Conservation (phyloP, 2,113 vertebrate species). For the Zootoca vivipara region DNA sequence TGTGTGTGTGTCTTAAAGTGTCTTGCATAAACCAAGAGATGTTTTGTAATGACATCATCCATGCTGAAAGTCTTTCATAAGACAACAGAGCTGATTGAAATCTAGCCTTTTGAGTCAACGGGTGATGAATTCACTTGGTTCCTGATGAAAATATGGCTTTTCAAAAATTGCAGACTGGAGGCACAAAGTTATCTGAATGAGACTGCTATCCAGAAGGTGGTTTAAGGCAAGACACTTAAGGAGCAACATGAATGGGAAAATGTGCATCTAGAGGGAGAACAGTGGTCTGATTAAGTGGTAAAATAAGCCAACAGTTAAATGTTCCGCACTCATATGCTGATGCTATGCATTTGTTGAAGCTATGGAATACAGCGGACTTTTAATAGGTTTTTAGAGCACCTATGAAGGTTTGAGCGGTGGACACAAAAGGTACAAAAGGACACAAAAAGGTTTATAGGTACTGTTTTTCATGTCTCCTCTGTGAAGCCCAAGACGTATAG, state of each 20-base stretch:
- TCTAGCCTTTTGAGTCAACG: background rate
- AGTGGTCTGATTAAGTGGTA: background rate
- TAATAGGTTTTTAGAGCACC: background rate
- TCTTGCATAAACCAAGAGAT: background rate
- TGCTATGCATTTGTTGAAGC: background rate
- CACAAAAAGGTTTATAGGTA: too few species aligned
- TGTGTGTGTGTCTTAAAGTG: background rate
- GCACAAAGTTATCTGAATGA: background rate
- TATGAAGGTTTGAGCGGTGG: background rate
- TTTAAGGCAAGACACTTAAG: background rate
- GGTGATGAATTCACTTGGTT: background rate
- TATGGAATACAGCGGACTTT: background rate
- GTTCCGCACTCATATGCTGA: rapidly evolving
- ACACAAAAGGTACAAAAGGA: background rate
- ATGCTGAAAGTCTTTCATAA: background rate
- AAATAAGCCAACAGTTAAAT: background rate
- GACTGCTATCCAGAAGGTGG: background rate
- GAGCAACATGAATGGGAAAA: background rate
- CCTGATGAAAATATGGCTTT: background rate
- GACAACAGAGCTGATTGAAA: background rate
- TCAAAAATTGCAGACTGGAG: background rate
- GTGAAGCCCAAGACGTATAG: background rate
- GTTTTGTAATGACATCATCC: background rate
- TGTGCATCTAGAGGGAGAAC: background rate
- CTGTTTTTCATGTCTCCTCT: background rate